Percentiles rank a stretch among this genome's conserved stretches.
These are phyloP conservation scores for Hippocampus abdominalis DNA, from an alignment of 2,113 vertebrate genomes.

Conservation along the genomic window DNA sequence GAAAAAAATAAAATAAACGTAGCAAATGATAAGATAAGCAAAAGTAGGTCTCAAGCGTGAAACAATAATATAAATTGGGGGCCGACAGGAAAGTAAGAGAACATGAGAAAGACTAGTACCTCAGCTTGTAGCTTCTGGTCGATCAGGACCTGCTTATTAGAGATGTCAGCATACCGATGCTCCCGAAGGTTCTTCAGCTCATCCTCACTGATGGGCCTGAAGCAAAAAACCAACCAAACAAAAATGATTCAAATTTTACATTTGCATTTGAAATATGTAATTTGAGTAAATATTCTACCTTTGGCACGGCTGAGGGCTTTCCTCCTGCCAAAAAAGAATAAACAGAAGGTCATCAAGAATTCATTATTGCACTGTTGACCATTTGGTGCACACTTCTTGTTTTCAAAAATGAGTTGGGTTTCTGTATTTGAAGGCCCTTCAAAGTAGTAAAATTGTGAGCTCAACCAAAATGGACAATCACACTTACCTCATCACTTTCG, in stretches of 20 bases:
- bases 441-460: not conserved
- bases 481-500: constrained; percentile 76
- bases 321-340: constrained; percentile 60
- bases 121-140: constrained; percentile 85
- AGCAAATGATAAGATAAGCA: constrained; percentile 54
- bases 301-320: constrained; percentile 67
- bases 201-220: constrained; percentile 89
- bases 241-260: not conserved
- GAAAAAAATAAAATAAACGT: constrained; percentile 58
- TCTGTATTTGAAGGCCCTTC: not conserved
- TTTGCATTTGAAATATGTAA: not conserved
- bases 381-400: not conserved
- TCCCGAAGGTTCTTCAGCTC: constrained; percentile 86
- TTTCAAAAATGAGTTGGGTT: not conserved
- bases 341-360: constrained; percentile 11
- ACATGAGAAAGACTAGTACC: constrained; percentile 65
- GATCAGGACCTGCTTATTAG: constrained; percentile 81
- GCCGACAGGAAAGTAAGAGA: not conserved
- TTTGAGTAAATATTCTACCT: constrained; percentile 47
- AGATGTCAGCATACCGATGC: constrained; percentile 84
- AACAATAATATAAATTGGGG: constrained; percentile 19
- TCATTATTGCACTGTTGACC: not conserved
- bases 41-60: constrained; percentile 32
- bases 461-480: not conserved
- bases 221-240: not conserved